Base-by-base conservation (phyloP, 35 echinoderm and acorn worm species). In the Ophiothrix spiculata region DNA sequence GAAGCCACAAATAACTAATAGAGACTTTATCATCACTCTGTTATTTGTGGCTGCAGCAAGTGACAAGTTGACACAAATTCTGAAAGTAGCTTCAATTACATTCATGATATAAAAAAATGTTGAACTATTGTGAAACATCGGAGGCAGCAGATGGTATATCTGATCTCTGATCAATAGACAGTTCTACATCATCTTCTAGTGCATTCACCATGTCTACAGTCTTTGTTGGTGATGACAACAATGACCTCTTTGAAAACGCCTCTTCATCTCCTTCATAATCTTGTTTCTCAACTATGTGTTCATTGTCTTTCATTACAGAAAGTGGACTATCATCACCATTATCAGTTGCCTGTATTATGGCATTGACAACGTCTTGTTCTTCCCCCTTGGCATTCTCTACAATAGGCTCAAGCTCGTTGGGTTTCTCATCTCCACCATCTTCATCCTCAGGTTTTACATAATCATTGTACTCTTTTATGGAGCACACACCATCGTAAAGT, bases 401-500 rank as follows among this genome's bases (percentile, higher is more conserved):
- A 25, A 81, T 83, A 3, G 78, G 56, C 56, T 89, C 87, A 15
- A 76, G 49, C 35, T 89, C 74, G 19, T 33, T 31, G 1, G 73
- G 56, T 33, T 49, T 21, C 2, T 81, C 79, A 81, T 37, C 41
- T 32, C 10, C 84, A 4, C 41, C 84, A 32, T 81, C 85, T 21
- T 39, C 69, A 0, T 83, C 81, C 77, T 87, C 87, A 38, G 91
- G 88, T 41, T 78, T 56, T 0, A 90, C 91, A 78, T 91, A 97
- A 2, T 93, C 83, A 33, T 97, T 84, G 46, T 97, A 97, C 84
- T 97, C 91, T 31, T 90, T 75, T 38, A 89, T 40, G 33, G 95
- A 88, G 69, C 86, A 87, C 13, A 75, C 84, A 2, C 95, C 95
- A 69, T 97, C 95, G 31, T 97, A 97, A 4, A 97, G 80, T 42